phyloP scores from a whole-genome alignment of 92 coral and sea anemone genomes.

The Phenganax subtilis region DNA sequence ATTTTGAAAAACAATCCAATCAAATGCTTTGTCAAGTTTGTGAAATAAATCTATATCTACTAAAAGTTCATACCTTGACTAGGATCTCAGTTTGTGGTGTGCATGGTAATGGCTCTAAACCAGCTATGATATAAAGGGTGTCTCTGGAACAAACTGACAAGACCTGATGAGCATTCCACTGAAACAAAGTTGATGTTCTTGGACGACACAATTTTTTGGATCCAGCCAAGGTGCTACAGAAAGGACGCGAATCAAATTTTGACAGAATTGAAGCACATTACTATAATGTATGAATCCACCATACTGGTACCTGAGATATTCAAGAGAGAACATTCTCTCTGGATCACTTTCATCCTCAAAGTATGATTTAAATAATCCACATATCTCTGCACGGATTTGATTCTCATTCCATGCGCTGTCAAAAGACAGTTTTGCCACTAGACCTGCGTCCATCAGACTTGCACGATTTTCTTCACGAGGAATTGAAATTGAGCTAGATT shows the following conservation, averaged over 20 bases:
- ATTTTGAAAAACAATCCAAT: no score
- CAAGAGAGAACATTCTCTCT: constrained; percentile 6
- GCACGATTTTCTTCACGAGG: constrained; percentile 25
- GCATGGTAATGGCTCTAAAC: not conserved
- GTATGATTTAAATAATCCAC: not conserved
- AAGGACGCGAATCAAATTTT: not conserved
- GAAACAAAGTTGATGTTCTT: constrained; percentile 17
- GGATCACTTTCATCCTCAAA: constrained; percentile 9
- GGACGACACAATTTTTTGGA: constrained; percentile 12
- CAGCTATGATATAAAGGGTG: not conserved
- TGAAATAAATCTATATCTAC: no score
- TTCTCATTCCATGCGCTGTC: constrained; percentile 8
- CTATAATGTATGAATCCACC: not conserved
- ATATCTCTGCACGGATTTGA: constrained; percentile 16
- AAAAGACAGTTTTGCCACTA: constrained; percentile 3
- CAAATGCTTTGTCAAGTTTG: no score
- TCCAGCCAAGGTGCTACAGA: not conserved
- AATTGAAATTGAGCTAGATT: constrained; percentile 2
- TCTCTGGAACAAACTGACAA: constrained; percentile 15
- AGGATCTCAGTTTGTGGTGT: constrained; percentile 7
- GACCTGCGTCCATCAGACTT: constrained; percentile 14
- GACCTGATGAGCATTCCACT: constrained; percentile 21
- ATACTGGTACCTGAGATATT: constrained; percentile 6
- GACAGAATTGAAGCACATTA: no score
- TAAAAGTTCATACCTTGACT: not conserved